Conservation (phyloP, 1,140 invertebrate species). For the Calephelis nemesis region DNA sequence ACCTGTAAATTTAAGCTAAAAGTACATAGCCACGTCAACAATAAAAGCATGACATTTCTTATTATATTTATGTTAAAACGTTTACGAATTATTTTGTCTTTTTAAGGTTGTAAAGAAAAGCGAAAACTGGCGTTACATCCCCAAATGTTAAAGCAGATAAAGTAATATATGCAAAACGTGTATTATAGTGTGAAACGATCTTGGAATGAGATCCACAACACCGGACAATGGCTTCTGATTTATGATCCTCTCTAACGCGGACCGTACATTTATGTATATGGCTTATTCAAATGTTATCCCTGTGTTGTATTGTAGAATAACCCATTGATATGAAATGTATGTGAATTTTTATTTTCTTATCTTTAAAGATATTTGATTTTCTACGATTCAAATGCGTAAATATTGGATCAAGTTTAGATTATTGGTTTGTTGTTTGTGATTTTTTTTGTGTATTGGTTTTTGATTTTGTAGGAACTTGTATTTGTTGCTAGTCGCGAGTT, state of each 20-base stretch:
- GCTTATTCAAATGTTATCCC: conserved; percentile 12
- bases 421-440: no score
- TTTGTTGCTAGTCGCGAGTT: no score
- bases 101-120: not conserved
- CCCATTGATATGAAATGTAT: conserved; percentile 6
- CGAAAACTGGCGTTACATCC: not conserved
- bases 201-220: conserved; percentile 23
- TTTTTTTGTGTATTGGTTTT: not conserved
- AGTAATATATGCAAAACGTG: conserved; percentile 7
- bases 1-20: no score
- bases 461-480: no score
- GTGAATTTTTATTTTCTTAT: not conserved
- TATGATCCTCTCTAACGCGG: conserved; percentile 1
- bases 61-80: not conserved
- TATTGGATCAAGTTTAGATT: no score
- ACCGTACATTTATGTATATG: conserved; percentile 1
- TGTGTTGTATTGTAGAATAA: not conserved
- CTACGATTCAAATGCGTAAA: no score
- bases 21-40: no score
- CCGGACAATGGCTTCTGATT: conserved; percentile 22
- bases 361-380: not conserved
- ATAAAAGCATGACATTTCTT: not conserved
- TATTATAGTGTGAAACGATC: conserved; percentile 26
- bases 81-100: not conserved
- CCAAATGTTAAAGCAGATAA: not conserved